Evolutionary conservation across 2,888 invertebrate species (phyloP).

Genomic region (Mesorhabditis sp.): DNA sequence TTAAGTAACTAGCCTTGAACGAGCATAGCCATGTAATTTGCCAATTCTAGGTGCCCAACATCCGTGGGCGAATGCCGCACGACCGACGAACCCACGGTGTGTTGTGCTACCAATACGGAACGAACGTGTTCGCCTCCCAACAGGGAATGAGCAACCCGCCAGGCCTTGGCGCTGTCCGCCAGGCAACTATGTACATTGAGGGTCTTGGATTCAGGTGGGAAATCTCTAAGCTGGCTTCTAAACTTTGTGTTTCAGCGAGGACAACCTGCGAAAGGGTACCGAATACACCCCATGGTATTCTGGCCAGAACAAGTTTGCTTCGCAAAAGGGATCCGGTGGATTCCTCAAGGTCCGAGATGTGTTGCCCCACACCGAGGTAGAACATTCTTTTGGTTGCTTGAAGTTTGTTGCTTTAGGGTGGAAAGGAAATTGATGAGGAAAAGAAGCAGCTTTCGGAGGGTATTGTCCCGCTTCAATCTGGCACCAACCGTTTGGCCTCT

Average conservation of each 20-base stretch:
- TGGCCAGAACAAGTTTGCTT: conserved; percentile 58
- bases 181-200: conserved; percentile 55
- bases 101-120: conserved; percentile 57
- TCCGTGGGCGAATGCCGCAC: conserved; percentile 55
- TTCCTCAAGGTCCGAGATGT: conserved; percentile 57
- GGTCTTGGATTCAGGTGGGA: conserved; percentile 46
- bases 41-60: conserved; percentile 39
- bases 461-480: conserved; percentile 62
- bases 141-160: conserved; percentile 55
- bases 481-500: conserved; percentile 63
- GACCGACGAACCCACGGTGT: conserved; percentile 55
- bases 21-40: not conserved
- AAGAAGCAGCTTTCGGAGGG: conserved; percentile 54
- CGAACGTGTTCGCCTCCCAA: conserved; percentile 57
- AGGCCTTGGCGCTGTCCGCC: conserved; percentile 54
- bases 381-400: conserved; percentile 8
- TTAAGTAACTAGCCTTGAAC: not conserved
- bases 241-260: conserved; percentile 41
- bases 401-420: conserved; percentile 27
- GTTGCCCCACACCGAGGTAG: conserved; percentile 47
- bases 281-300: conserved; percentile 57
- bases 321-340: conserved; percentile 56
- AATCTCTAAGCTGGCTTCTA: not conserved
- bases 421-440: conserved; percentile 54
- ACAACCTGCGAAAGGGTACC: conserved; percentile 51